Evolutionary conservation across 2,888 invertebrate genomes (phyloP), one percentile per base, ranked within the genome.

Genomic region (Pocota personata): DNA sequence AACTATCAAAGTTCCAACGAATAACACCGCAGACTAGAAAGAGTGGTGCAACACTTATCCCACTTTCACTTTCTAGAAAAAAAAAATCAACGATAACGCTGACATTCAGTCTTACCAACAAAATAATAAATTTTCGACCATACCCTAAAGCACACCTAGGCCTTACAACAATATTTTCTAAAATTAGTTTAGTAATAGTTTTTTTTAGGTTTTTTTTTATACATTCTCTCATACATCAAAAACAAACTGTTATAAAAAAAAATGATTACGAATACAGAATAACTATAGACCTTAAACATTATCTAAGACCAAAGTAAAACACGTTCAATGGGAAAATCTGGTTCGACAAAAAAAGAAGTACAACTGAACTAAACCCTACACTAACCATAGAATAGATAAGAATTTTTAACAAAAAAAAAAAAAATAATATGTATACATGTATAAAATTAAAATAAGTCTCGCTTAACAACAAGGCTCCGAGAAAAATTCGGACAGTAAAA

Each of bases 401-500:
- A 64, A 62, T 50, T 43, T 60, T 37, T 24, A 58, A 62, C 71
- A 64, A 77, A 66, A 19, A 19, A 72, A 67, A 73, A 78, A 75
- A 46, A 58, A 35, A 69, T 40, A 35, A 69, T 40, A 52, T 66
- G 64, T 67, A 50, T 60, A 79, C 46, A 40, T 67, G 52, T 78
- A 66, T 69, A 84, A 73, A 73, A 66, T 48, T 72, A 78, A 72
- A 40, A 67, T 50, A 84, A 84, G 83, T 84, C 83, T 84, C 78
- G 69, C 62, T 78, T 55, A 60, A 69, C 76, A 82, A 83, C 79
- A 84, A 79, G 40, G 67, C 52, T 83, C 69, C 72, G 72, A 73
- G 78, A 84, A 78, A 78, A 78, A 78, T 80, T 83, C 62, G 73
- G 79, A 84, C 79, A 83, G 43, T 73, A 83, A 62, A 69, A 62